Base-by-base conservation (phyloP, 2,888 invertebrate species). In the Uloborus plumipes region DNA sequence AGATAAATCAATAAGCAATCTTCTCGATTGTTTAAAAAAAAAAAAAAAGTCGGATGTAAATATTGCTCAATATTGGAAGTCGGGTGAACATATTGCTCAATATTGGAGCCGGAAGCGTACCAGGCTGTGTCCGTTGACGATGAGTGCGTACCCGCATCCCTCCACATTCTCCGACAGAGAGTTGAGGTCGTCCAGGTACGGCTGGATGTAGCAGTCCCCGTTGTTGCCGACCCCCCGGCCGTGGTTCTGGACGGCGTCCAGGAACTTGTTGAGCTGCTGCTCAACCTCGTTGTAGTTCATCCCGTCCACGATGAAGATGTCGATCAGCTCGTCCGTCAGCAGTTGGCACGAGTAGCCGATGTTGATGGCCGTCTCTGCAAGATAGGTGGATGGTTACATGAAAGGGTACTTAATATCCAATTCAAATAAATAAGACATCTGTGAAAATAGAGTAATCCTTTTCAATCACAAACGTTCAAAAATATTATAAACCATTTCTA, bases 291-390 rank as follows among this genome's bases (percentile, higher is more conserved):
- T 88, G 65, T 85, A 87, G 6, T 88, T 87, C 74, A 88, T 88
- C 71, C 94, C 97, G 90, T 98, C 98, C 81, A 98, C 94, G 84
- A 97, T 94, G 90, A 97, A 97, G 82, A 97, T 94, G 89, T 99
- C 98, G 76, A 94, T 94, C 92, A 99, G 93, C 87, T 99, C 98
- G 90, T 99, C 98, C 13, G 97, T 98, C 79, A 99, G 91, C 87
- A 99, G 91, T 89, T 97, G 96, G 89, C 99, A 99, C 59, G 98
- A 97, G 90, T 98, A 99, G 47, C 99, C 99, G 88, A 99, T 99
- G 90, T 99, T 99, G 89, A 99, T 96, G 80, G 99, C 99, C 82
- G 99, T 99, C 91, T 99, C 99, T 98, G 90, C 7, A 71, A 31
- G 4, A 39, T 39, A 70, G 55, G 18, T n/a, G n/a, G n/a, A n/a